Evolutionary conservation across 92 coral and sea anemone genomes (phyloP).

Genomic region (Phenganax stokvisi): DNA sequence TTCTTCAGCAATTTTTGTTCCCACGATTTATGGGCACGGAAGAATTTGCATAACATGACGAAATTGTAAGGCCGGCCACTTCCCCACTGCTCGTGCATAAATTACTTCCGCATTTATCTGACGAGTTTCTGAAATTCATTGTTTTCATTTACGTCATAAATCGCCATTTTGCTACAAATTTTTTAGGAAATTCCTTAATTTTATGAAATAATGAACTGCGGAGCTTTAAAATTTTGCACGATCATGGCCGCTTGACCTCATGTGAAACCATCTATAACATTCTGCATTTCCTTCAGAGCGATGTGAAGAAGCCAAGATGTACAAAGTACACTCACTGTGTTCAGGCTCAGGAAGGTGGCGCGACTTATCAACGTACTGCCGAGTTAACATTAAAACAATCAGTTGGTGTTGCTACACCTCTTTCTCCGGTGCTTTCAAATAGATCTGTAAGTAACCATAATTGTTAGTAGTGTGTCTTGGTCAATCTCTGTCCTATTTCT

Average conservation of each 20-base stretch:
- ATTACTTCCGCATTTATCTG: too few relatives aligned
- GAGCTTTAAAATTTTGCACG: too few relatives aligned
- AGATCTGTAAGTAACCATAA: background rate
- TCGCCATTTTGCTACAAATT: too few relatives aligned
- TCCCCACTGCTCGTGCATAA: too few relatives aligned
- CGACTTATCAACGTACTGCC: slow-evolving; percentile 55
- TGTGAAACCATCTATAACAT: background rate
- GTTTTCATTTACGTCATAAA: too few relatives aligned
- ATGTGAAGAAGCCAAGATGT: slow-evolving; percentile 63
- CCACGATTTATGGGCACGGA: too few relatives aligned
- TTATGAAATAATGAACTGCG: too few relatives aligned
- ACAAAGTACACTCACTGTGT: slow-evolving; percentile 64
- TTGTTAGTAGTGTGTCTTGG: background rate
- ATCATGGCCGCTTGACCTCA: background rate
- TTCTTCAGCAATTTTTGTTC: background rate
- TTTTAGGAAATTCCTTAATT: too few relatives aligned
- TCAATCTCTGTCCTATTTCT: background rate
- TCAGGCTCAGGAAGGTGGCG: slow-evolving; percentile 58
- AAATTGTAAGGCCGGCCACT: too few relatives aligned
- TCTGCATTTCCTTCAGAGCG: slow-evolving; percentile 24
- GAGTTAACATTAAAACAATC: slow-evolving; percentile 63
- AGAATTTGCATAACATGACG: too few relatives aligned
- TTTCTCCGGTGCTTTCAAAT: slow-evolving; percentile 17
- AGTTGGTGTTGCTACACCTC: background rate
- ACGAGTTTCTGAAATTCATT: too few relatives aligned